Base-by-base conservation (phyloP, 2,113 vertebrate species). In the Xyrauchen texanus region DNA sequence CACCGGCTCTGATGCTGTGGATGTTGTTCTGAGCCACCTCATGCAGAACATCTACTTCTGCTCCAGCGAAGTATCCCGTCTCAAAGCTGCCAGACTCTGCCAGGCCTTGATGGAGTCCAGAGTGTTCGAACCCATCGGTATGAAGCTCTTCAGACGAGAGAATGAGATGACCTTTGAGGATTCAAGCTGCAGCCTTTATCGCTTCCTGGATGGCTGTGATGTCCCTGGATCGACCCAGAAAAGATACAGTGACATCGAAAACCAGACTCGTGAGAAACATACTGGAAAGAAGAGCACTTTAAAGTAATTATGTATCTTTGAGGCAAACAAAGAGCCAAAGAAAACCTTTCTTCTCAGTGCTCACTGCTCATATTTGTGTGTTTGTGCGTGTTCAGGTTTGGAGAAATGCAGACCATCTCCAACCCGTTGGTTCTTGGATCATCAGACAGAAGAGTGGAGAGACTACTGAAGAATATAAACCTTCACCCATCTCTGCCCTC, bases 71-170 rank as follows among this genome's bases (percentile, higher is more conserved):
- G 90, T 96, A 85, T 96, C 94, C 60, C 89, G 87, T 8, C 89
- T 94, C 53, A 95, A 96, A 84, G 94, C 94, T 12, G 86, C 93
- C 51, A 87, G 88, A 9, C 93, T 98, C 8, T 97, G 95, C 86
- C 95, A 96, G 80, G 90, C 92, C 0, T 76, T 98, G 85, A 96
- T 96, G 94, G 95, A 95, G 81, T 92, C 95, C 8, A 92, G 93
- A 81, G 92, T 96, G 79, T 95, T 97, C 52, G 92, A 96, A 84
- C 85, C 92, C 0, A 91, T 93, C 12, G 94, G 92, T 15, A 88
- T 84, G 0, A 95, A 92, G 83, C 90, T 95, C 69, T 95, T 96
- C 84, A 91, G 92, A 76, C 88, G 87, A 4, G 92, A 95, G 58
- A 95, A 92, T 72, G 91, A 95, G 7, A 76, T 83, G 5, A 77